Percentiles rank a stretch among this genome's conserved stretches.
These are phyloP conservation scores for Agrilus planipennis DNA, from an alignment of 1,140 invertebrate species.

Conservation along the genomic window DNA sequence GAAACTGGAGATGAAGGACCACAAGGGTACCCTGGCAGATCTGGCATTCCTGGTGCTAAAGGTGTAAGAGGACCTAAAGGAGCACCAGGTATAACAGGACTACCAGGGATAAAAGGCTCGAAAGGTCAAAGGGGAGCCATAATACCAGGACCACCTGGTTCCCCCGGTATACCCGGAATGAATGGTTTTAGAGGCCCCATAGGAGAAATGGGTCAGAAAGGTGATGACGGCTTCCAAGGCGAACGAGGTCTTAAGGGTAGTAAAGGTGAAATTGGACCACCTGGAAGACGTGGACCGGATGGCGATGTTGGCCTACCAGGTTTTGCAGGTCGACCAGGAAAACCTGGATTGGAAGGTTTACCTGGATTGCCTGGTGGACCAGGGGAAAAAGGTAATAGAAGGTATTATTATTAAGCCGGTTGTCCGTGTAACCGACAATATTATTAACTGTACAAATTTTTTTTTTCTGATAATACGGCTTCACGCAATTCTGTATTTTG, in stretches of 20 bases:
- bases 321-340: slow-evolving; percentile 37
- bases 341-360: slow-evolving; percentile 37
- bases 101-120: slow-evolving; percentile 50
- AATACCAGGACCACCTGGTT: slow-evolving; percentile 38
- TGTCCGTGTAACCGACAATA: slow-evolving; percentile 42
- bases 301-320: slow-evolving; percentile 39
- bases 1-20: slow-evolving; percentile 38
- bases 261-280: slow-evolving; percentile 55
- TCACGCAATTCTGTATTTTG: too few species aligned
- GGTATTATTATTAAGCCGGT: slow-evolving; percentile 19
- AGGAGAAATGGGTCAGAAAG: slow-evolving; percentile 34
- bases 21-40: slow-evolving; percentile 36
- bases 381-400: slow-evolving; percentile 30
- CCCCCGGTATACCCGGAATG: slow-evolving; percentile 40
- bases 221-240: slow-evolving; percentile 38
- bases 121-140: slow-evolving; percentile 39
- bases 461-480: too few species aligned
- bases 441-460: too few species aligned
- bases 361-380: slow-evolving; percentile 33
- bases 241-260: slow-evolving; percentile 56
- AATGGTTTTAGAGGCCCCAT: slow-evolving; percentile 33
- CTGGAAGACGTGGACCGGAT: slow-evolving; percentile 37
- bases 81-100: slow-evolving; percentile 48
- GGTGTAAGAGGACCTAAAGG: slow-evolving; percentile 46
- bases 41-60: slow-evolving; percentile 41